Conservation (phyloP, 2,888 invertebrate species). For the Bombyx huttoni region DNA sequence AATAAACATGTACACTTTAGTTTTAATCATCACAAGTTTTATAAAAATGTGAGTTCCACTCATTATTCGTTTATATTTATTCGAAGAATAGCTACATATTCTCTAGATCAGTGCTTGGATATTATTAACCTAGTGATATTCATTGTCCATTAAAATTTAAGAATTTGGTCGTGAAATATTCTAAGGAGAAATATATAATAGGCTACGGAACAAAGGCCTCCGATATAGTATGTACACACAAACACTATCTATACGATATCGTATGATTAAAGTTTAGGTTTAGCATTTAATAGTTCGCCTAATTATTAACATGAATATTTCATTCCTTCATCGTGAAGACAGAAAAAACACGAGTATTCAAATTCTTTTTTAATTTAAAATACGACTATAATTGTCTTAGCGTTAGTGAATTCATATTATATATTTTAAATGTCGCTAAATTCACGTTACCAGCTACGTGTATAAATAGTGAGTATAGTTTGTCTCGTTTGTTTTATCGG, state of each 20-base stretch:
- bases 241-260: background rate
- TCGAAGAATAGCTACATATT: background rate
- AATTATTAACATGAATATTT: background rate
- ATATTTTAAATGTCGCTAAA: background rate
- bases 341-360: background rate
- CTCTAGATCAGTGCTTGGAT: slow-evolving; percentile 25
- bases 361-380: too few species aligned
- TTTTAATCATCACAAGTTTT: background rate
- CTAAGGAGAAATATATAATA: slow-evolving; percentile 24
- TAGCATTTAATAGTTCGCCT: background rate
- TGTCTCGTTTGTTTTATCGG: background rate
- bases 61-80: background rate
- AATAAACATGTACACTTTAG: background rate
- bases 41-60: background rate
- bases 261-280: background rate
- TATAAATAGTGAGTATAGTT: background rate
- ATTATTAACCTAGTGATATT: slow-evolving; percentile 44
- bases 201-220: slow-evolving; percentile 60
- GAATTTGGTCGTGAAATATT: slow-evolving; percentile 56
- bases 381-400: too few species aligned
- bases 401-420: background rate
- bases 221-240: slow-evolving; percentile 46
- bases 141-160: slow-evolving; percentile 31
- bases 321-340: background rate
- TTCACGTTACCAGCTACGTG: background rate